These are phyloP conservation scores for Alligator sinensis DNA, from an alignment of 2,113 vertebrate genomes.

Conservation along the genomic window DNA sequence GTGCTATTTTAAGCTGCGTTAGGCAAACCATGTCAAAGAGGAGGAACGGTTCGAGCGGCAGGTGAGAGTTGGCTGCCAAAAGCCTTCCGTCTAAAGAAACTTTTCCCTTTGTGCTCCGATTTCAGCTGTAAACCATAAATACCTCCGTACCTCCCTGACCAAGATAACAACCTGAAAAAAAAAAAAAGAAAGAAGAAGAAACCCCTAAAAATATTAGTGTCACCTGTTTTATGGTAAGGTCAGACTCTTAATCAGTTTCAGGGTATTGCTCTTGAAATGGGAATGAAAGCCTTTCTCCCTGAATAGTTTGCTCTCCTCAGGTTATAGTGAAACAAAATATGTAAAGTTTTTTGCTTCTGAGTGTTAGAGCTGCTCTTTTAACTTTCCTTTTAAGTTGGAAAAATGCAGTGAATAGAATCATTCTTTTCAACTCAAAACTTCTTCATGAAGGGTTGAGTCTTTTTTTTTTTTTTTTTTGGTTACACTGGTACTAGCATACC, in stretches of 20 bases:
- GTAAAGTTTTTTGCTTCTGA: constrained; percentile 79
- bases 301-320: constrained; percentile 77
- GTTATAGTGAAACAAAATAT: constrained; percentile 81
- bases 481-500: constrained; percentile 72
- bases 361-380: constrained; percentile 79
- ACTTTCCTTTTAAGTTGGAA: constrained; percentile 81
- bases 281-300: constrained; percentile 77
- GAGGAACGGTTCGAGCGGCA: constrained; percentile 48
- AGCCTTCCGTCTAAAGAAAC: constrained; percentile 64
- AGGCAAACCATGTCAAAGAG: constrained; percentile 45
- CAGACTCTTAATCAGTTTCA: constrained; percentile 78
- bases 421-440: constrained; percentile 82
- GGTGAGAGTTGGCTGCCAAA: constrained; percentile 67
- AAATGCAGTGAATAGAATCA: constrained; percentile 80
- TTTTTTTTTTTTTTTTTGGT: constrained; percentile 72
- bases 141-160: constrained; percentile 60
- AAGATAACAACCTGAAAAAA: constrained; percentile 47
- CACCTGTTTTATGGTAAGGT: constrained; percentile 67
- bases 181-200: neutral
- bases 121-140: constrained; percentile 72
- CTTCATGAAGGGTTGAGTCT: constrained; percentile 74
- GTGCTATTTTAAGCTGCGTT: constrained; percentile 52
- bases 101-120: constrained; percentile 66
- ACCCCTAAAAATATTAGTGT: constrained; percentile 67
- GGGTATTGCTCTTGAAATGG: constrained; percentile 76